These are phyloP conservation scores for Hybognathus amarus DNA, from an alignment of 2,797 vertebrate genomes.

Conservation along the genomic window DNA sequence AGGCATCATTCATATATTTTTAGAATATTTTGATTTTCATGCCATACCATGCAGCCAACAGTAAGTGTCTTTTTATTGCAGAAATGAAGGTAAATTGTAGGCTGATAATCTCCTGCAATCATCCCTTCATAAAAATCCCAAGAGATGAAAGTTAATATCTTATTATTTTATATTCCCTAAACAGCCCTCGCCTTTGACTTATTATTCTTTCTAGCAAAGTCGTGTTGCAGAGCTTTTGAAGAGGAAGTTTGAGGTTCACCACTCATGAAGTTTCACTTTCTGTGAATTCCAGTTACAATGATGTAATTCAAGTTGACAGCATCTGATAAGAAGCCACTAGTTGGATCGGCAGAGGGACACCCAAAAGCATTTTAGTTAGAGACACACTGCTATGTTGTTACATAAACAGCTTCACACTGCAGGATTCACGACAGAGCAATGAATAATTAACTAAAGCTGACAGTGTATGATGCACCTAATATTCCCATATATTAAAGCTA, in stretches of 20 bases:
- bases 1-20: background rate
- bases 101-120: conserved; percentile 15
- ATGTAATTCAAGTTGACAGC: conserved; percentile 61
- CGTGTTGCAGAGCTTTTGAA: background rate
- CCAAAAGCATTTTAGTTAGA: conserved; percentile 28
- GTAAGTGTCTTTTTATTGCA: background rate
- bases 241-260: conserved; percentile 52
- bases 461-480: conserved; percentile 27
- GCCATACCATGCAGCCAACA: background rate
- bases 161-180: conserved; percentile 6
- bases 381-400: conserved; percentile 11
- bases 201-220: background rate
- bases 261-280: conserved; percentile 57
- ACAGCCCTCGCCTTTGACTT: background rate
- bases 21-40: background rate
- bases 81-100: background rate
- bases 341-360: conserved; percentile 54
- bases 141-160: conserved; percentile 45
- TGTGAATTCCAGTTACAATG: conserved; percentile 48
- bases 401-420: conserved; percentile 15
- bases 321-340: conserved; percentile 46
- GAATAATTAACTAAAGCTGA: conserved; percentile 27
- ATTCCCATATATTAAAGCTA: conserved; percentile 8
- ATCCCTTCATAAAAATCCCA: conserved; percentile 6
- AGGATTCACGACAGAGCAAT: conserved; percentile 15